Evolutionary conservation across 2,113 vertebrate species (phyloP), one percentile per base, ranked within the genome.

Genomic region (Mormoops blainvillei): DNA sequence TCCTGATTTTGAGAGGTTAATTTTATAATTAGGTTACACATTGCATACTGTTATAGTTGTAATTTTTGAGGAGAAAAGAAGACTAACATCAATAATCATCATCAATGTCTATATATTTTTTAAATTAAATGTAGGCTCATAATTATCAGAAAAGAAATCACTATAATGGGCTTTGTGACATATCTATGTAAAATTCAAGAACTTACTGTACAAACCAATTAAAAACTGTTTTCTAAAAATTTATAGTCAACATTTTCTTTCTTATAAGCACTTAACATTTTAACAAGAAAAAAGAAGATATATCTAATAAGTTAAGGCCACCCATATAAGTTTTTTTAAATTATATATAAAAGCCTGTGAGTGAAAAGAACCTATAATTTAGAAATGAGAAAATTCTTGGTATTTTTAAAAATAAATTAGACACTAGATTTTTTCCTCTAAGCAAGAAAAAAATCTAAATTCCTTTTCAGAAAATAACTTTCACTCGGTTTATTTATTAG

Each of bases 381-480:
- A 65, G 15, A n/a, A 81, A 31, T 38, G 36, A 90, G 33, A 90
- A 89, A 83, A 83, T 65, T 5, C 20, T 38, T 80, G 71, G 1
- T 74, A n/a, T 63, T 67, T 70, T 95, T 48, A 13, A 33, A 56
- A 85, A 45, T 33, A 45, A 89, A 76, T 58, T 86, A 94, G 18
- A 78, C 9, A 73, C 10, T 63, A 58, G 24, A 41, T 28, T 38
- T 83, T 61, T 92, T 70, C 26, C 52, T 94, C 12, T 36, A 89
- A 16, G 50, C 9, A 87, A 20, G 18, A 58, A 73, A 86, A 73
- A 20, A 63, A 7, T 86, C 38, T 82, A 78, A 96, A 61, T 91
- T 2, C 31, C 15, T 92, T 88, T 94, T 74, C 86, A 87, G 92
- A 87, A 96, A 87, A 50, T 76, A 87, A 87, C 14, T 94, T 91